Conservation (phyloP, 2,888 invertebrate genomes). For the Leptarthrus brevirostris region DNA sequence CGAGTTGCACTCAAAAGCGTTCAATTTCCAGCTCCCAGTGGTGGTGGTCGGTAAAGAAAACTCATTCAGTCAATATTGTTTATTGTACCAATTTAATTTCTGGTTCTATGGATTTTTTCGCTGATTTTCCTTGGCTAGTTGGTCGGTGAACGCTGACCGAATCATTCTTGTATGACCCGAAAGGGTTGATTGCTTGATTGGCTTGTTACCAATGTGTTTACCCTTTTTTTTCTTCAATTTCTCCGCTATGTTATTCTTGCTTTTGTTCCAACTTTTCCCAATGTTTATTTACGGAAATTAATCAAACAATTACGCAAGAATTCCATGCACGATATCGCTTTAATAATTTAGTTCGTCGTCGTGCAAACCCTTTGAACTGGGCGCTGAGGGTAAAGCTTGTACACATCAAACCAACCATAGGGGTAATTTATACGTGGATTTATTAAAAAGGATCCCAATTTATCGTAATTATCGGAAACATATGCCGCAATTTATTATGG, state of each 20-base stretch:
- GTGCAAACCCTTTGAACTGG: background rate
- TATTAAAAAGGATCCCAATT: constrained; percentile 17
- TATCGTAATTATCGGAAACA: constrained; percentile 12
- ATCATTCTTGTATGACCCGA: constrained; percentile 5
- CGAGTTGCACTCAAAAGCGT: too few species aligned
- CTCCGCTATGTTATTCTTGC: background rate
- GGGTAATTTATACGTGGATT: constrained; percentile 1
- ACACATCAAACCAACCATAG: background rate
- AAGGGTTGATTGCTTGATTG: constrained; percentile 20
- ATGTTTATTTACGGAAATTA: constrained; percentile 18
- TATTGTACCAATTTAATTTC: background rate
- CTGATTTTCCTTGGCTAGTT: background rate
- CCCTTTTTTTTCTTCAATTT: constrained; percentile 1
- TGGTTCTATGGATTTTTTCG: background rate
- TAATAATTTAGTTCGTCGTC: background rate
- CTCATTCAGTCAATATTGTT: too few species aligned
- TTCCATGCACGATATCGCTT: constrained; percentile 15
- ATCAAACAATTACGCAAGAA: constrained; percentile 10
- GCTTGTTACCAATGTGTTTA: constrained; percentile 11
- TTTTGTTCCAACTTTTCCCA: background rate
- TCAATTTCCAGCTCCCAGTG: too few species aligned
- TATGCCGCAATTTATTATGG: constrained; percentile 8
- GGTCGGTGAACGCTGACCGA: background rate
- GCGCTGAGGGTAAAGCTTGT: background rate
- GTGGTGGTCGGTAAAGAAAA: too few species aligned